Base-by-base conservation (phyloP, 2,888 invertebrate genomes). In the Cheilosia pagana region DNA sequence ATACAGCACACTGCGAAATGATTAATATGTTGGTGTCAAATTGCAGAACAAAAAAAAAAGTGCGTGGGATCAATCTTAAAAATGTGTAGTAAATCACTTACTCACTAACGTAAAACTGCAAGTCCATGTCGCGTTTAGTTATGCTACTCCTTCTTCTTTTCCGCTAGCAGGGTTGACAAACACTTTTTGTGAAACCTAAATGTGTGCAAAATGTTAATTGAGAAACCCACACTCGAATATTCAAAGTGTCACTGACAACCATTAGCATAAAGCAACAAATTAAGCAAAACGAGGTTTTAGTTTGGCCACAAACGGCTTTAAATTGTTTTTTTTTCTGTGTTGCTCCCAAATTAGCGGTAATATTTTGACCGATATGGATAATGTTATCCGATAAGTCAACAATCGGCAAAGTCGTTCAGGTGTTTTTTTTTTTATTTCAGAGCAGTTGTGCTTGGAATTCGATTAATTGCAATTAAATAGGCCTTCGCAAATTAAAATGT, bases 401-500 rank as follows among this genome's bases (percentile, higher is more conserved):
- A 43, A 39, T 4, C 5, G 50, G 14, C 50, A 12, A 12, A 35
- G 21, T 57, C n/a, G 12, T 1, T 10, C 3, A 19, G 25, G 41
- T 63, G 57, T 23, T 57, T 5, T 21, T 28, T 31, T 63, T 50
- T 23, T 57, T 5, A 16, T 28, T 31, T 35, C 12, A 12, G 16
- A 45, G 45, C 8, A 19, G 16, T 16, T 8, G 45, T 41, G 67
- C 50, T 19, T 62, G 67, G 3, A 52, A 31, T 35, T 16, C 43
- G 53, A 59, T 63, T 77, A 59, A 70, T 65, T 60, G 60, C 45
- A 53, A 28, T 23, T 21, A 23, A 14, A 43, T 14, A 57, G 62
- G 45, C 48, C 25, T 59, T 35, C 53, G 35, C 39, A 59, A 53
- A 76, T 81, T 76, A 71, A 81, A 76, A 53, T 59, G 48, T 71